Base-by-base conservation (phyloP, 2,888 invertebrate genomes). In the Pseudococcus viburni region DNA sequence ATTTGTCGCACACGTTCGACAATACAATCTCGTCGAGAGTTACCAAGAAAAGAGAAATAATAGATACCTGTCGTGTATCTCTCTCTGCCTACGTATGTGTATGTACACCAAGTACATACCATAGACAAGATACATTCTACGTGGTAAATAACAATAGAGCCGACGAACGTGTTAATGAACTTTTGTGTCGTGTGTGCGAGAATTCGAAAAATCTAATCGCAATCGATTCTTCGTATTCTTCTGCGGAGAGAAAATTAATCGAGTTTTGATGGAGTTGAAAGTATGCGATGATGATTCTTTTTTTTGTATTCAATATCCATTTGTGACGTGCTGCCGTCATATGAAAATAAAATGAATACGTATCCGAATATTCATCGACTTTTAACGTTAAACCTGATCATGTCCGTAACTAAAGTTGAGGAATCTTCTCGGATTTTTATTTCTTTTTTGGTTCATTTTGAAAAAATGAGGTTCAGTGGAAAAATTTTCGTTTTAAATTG, bases 1-100 rank as follows among this genome's bases (percentile, higher is more conserved):
- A 73, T 39, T 73, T 73, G 73, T 73, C 73, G 73, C 73, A 39
- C 73, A 73, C 73, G 73, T 73, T 73, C 73, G 17, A 68, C 68
- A 26, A 73, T 73, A 73, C 7, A 22, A 11, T 64, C 64, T 73
- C 17, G 73, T 33, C 26, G 11, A 55, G 68, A 73, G 17, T 12
- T 73, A 73, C 33, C 39, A n/a, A 73, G 73, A 33, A 39, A 73
- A 39, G 0, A 73, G 22, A 73, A 68, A 33, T 68, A 33, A 73
- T 26, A 68, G 68, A 64, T 68, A 68, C 26, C 22, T 39, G 73
- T 15, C 33, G 33, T 33, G 33, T 33, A 33, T 12, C 6, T 73
- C 7, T 12, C 6, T 73, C 17, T 17, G 22, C 22, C 42, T 42
- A 42, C 42, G 42, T 42, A 42, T 42, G n/a, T 68, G 9, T 22